Percentiles rank a stretch among this genome's conserved stretches.
phyloP scores from a whole-genome alignment of 2,888 invertebrate genomes.

The Bhutanitis thaidina region DNA sequence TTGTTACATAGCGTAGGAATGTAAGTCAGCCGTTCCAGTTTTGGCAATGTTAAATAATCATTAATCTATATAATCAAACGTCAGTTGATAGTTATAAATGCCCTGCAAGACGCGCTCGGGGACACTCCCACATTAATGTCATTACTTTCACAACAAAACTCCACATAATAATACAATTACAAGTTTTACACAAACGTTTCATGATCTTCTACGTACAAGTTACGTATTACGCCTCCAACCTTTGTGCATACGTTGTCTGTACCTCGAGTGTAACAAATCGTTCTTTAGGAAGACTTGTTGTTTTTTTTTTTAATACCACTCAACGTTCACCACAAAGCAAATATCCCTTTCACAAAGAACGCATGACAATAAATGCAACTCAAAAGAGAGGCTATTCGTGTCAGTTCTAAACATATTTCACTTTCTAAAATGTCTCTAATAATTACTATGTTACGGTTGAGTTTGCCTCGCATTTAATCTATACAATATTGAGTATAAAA shows the following conservation, averaged over 20 bases:
- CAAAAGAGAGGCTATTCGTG: not conserved
- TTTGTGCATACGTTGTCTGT: constrained; percentile 11
- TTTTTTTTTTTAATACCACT: not conserved
- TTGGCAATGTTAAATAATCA: constrained; percentile 54
- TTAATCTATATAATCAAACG: constrained; percentile 31
- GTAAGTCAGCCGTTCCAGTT: constrained; percentile 52
- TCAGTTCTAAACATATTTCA: constrained; percentile 27
- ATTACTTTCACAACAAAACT: constrained; percentile 15
- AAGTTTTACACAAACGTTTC: constrained; percentile 24
- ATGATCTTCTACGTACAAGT: constrained; percentile 1
- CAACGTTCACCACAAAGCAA: not conserved
- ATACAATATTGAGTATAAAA: constrained; percentile 73
- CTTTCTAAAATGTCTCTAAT: constrained; percentile 39
- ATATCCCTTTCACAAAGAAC: not conserved
- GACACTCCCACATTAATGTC: constrained; percentile 27
- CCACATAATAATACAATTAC: not conserved
- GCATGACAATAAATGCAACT: not conserved
- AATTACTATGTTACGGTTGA: constrained; percentile 35
- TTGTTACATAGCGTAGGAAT: constrained; percentile 56
- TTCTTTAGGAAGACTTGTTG: not conserved
- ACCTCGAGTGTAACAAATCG: not conserved
- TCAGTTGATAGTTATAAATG: constrained; percentile 18
- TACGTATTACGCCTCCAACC: not conserved
- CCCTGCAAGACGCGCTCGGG: constrained; percentile 24
- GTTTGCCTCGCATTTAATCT: constrained; percentile 53